phyloP scores from a whole-genome alignment of 2,113 vertebrate genomes.

The Xiphophorus maculatus region DNA sequence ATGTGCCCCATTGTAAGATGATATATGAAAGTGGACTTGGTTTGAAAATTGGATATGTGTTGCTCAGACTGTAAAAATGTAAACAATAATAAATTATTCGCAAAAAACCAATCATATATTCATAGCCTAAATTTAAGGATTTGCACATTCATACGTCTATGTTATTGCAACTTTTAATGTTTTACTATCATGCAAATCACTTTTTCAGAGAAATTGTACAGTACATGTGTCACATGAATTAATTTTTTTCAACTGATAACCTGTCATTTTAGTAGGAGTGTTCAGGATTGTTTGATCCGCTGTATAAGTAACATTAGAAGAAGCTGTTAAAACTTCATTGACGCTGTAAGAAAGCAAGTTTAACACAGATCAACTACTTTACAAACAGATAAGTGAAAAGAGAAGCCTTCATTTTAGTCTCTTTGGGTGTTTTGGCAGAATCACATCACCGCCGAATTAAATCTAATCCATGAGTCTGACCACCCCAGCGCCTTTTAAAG shows the following conservation, averaged over 20 bases:
- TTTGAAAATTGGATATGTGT: too few relatives aligned
- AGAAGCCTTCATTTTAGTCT: slow-evolving; percentile 24
- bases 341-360: slow-evolving; percentile 30
- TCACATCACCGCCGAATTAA: slow-evolving; percentile 66
- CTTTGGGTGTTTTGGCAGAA: slow-evolving; percentile 58
- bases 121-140: neutral
- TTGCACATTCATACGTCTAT: neutral
- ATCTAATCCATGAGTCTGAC: slow-evolving; percentile 73
- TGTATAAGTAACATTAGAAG: slow-evolving; percentile 28
- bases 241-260: neutral
- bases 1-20: too few relatives aligned
- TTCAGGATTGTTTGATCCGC: neutral
- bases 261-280: neutral
- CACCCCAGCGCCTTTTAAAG: slow-evolving; percentile 64
- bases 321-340: neutral
- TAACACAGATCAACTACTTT: slow-evolving; percentile 11
- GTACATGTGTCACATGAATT: neutral
- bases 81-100: neutral
- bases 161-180: neutral
- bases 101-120: neutral
- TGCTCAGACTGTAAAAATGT: neutral
- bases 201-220: neutral
- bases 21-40: too few relatives aligned
- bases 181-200: neutral
- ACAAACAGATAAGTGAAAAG: slow-evolving; percentile 31